Evolutionary conservation across 2,888 invertebrate genomes (phyloP), one percentile per base, ranked within the genome.

Genomic region (Nebria brevicollis): DNA sequence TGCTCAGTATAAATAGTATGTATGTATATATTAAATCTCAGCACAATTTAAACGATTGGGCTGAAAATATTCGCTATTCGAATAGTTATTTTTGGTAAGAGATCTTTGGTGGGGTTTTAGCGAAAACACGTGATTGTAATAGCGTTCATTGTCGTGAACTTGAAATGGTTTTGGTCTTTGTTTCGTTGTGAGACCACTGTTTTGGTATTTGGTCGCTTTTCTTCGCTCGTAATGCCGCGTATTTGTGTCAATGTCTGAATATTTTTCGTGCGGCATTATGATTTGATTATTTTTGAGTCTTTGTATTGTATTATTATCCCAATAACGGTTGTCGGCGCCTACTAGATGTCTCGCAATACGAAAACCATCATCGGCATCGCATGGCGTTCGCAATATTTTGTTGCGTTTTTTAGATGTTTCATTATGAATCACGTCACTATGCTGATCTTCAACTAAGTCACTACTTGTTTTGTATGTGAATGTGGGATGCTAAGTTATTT

Each of bases 51-150:
- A 85, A 84, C 86, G 87, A 85, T 86, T 86, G 65, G 88, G 88
- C 84, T 88, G 88, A 85, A 88, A 89, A 84, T 87, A 88, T 82
- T 86, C 85, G 54, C 13, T 54, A 83, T 87, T 86, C 72, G 72
- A 42, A 77, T 81, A 81, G 72, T 72, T 81, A 85, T 86, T 86
- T 83, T 85, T 85, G 82, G 84, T 84, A 72, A 82, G 83, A 75
- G 82, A 84, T 83, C 83, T 84, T 83, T 84, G 83, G 82, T 85
- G 84, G 65, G 83, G 82, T 78, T 85, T 84, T 84, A 86, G 86
- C 82, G 93, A 92, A 85, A 93, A 93, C 83, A 93, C 90, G 84
- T 92, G 92, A 85, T 93, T 91, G 85, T 93, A 90, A 87, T 93
- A 93, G 82, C 91, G 91, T 86, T 92, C 92, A 85, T 92, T 89